Evolutionary conservation across 2,888 invertebrate genomes (phyloP), one percentile per base, ranked within the genome.

Genomic region (Drosophila putrida): DNA sequence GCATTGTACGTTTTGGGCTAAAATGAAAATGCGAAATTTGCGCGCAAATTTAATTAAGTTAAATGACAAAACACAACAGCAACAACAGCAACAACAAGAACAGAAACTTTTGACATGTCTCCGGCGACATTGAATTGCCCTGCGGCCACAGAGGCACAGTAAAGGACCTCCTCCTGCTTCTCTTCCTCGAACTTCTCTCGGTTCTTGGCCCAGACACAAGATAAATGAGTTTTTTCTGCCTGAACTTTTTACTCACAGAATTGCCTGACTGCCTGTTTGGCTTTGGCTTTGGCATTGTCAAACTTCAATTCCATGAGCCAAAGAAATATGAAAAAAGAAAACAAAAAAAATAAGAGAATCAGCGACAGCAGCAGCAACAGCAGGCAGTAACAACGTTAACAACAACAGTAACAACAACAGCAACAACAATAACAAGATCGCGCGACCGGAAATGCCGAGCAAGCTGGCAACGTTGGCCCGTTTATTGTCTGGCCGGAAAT

Each of bases 401-500:
- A 69, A 59, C 77, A 65, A 39, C 53, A 63, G 15, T 65, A 66
- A 27, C 53, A 62, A 50, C 54, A 72, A 33, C 13, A 53, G 20
- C 36, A 81, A 31, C 62, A 72, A 51, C 54, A 78, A 65, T 60
- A 60, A 51, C 64, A 62, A 38, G 46, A 73, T 62, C 57, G 61
- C 63, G 67, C 61, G 46, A 63, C 62, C 80, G 82, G 89, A 85
- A 89, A 82, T 78, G 78, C 82, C 75, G 53, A 75, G 71, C 81
- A 64, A 59, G 82, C 78, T 80, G 75, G 70, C 63, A 71, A 68
- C 61, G 79, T 64, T 72, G 79, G 79, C 49, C 81, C 76, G 84
- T 81, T 80, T 78, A 78, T 84, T 86, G 89, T 84, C 83, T 84
- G 89, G 78, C 81, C 83, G 83, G 83, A 84, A 84, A 84, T 84